phyloP scores from a whole-genome alignment of 2,797 vertebrate species.

The Mus spretus region DNA sequence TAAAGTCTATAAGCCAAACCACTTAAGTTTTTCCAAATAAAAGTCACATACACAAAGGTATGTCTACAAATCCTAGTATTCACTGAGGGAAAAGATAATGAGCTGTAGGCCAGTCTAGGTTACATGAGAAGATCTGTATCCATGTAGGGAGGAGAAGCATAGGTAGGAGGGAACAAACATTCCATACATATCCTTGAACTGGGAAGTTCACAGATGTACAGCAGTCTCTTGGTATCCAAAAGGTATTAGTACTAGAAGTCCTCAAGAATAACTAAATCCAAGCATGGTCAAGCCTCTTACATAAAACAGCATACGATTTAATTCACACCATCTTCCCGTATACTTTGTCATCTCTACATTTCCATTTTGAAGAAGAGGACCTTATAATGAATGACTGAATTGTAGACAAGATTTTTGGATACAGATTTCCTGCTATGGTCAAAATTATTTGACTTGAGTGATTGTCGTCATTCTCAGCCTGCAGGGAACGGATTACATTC shows the following conservation, averaged over 20 bases:
- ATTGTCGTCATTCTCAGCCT: too few species aligned
- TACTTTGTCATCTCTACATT: neutral
- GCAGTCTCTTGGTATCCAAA: neutral
- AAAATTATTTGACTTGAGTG: too few species aligned
- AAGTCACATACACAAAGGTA: neutral
- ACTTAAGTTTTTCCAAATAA: conserved; percentile 35
- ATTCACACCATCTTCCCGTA: neutral
- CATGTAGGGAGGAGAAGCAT: neutral
- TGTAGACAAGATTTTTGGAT: too few species aligned
- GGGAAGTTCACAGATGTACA: neutral
- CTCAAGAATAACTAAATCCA: neutral
- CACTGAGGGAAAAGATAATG: neutral
- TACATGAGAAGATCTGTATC: neutral
- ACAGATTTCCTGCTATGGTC: too few species aligned
- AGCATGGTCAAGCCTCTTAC: neutral
- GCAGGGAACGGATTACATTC: too few species aligned
- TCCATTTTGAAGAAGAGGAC: too few species aligned
- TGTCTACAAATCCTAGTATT: neutral
- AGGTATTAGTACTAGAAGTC: neutral
- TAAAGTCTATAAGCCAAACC: conserved; percentile 37
- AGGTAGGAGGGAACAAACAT: conserved; percentile 14
- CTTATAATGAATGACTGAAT: too few species aligned
- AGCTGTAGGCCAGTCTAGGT: neutral
- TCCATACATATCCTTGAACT: conserved; percentile 55
- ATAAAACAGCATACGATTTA: neutral